Percentiles rank a stretch among this genome's conserved stretches.
Conservation (phyloP, 2,797 vertebrate species). For the Helostoma temminkii region DNA sequence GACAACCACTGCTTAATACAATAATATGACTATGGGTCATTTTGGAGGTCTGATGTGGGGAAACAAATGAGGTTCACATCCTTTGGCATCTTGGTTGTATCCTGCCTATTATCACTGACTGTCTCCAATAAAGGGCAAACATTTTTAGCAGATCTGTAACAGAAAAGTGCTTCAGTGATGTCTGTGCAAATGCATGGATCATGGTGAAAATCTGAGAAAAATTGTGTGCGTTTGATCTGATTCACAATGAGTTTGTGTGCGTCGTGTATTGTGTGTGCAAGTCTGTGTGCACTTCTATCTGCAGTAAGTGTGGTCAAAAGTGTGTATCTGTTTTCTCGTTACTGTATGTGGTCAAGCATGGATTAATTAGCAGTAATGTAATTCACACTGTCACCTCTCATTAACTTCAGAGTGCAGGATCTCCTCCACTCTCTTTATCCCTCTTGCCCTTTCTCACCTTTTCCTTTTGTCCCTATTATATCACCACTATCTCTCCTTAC, state of each 20-base stretch:
- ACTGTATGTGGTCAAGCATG: slow-evolving; percentile 76
- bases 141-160: no score
- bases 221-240: background rate
- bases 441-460: slow-evolving; percentile 25
- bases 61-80: no score
- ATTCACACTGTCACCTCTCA: slow-evolving; percentile 79
- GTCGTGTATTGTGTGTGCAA: background rate
- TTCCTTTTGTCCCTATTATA: slow-evolving; percentile 17
- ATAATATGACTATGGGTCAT: no score
- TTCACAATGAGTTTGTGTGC: background rate
- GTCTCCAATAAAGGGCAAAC: no score
- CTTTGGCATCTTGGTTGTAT: background rate
- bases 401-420: slow-evolving; percentile 64
- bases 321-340: slow-evolving; percentile 63
- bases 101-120: no score
- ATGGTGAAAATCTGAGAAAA: no score
- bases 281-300: slow-evolving; percentile 12
- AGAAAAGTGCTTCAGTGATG: no score
- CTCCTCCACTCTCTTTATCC: slow-evolving; percentile 21
- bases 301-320: slow-evolving; percentile 37
- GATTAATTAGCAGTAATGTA: slow-evolving; percentile 80
- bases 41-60: no score
- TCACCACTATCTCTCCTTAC: background rate
- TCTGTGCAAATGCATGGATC: no score
- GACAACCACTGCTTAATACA: no score